phyloP scores from a whole-genome alignment of 2,888 invertebrate species.

The Pyrrhopygopsis socrates region DNA sequence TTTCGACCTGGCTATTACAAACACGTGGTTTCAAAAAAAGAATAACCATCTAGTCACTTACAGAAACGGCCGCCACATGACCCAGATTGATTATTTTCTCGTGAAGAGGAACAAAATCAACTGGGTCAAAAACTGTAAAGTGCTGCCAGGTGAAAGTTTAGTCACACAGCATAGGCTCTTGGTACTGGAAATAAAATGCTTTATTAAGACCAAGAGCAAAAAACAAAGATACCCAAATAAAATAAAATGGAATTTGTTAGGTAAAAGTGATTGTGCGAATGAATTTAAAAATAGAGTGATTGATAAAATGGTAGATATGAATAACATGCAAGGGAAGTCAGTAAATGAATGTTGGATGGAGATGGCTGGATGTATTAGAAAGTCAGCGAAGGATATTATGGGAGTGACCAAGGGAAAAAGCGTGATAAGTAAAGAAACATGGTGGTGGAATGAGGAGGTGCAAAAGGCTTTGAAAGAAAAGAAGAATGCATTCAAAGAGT shows the following conservation, averaged over 20 bases:
- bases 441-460: conserved; percentile 43
- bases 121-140: no score
- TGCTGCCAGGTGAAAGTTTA: no score
- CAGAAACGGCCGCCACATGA: neutral
- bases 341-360: conserved; percentile 12
- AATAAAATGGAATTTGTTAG: conserved; percentile 16
- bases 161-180: neutral
- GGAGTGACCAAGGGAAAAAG: conserved; percentile 20
- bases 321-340: conserved; percentile 5
- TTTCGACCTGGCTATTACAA: neutral
- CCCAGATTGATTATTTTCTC: neutral
- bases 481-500: conserved; percentile 32
- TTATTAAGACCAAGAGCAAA: neutral
- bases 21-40: neutral
- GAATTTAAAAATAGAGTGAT: neutral
- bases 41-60: neutral
- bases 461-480: conserved; percentile 39
- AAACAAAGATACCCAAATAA: conserved; percentile 4
- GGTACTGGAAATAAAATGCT: neutral
- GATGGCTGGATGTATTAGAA: conserved; percentile 27
- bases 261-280: neutral
- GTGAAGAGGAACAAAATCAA: no score
- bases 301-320: neutral
- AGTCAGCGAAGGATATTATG: conserved; percentile 7
- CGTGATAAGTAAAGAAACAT: conserved; percentile 35